Conservation (phyloP, 2,113 vertebrate species). For the Pteronura brasiliensis region DNA sequence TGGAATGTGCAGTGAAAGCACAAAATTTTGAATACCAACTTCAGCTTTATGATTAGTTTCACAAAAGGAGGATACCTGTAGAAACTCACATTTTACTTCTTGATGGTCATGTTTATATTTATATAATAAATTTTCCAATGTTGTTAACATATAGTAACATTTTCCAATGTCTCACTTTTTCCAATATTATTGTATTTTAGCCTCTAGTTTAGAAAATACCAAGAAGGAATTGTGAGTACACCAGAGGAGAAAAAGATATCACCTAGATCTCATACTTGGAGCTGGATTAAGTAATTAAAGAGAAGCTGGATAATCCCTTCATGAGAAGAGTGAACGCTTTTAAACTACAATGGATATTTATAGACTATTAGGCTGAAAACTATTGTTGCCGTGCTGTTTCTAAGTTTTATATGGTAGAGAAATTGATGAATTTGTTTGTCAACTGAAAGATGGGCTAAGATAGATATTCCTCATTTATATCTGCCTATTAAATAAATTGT, state of each 20-base stretch:
- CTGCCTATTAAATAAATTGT: background rate
- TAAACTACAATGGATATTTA: background rate
- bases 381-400: background rate
- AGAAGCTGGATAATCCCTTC: background rate
- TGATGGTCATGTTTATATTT: background rate
- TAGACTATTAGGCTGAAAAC: no score
- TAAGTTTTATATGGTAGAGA: background rate
- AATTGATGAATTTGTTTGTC: background rate
- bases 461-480: background rate
- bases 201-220: background rate
- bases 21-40: background rate
- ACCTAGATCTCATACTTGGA: background rate
- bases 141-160: background rate
- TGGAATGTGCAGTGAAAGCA: background rate
- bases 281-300: background rate
- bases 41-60: background rate
- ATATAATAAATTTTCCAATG: background rate
- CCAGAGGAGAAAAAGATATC: background rate
- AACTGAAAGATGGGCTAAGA: background rate
- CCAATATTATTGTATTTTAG: background rate
- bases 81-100: background rate
- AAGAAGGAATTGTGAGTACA: background rate
- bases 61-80: background rate
- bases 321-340: background rate
- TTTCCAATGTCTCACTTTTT: background rate